Base-by-base conservation (phyloP, 2,888 invertebrate species). In the Netelia virgata region DNA sequence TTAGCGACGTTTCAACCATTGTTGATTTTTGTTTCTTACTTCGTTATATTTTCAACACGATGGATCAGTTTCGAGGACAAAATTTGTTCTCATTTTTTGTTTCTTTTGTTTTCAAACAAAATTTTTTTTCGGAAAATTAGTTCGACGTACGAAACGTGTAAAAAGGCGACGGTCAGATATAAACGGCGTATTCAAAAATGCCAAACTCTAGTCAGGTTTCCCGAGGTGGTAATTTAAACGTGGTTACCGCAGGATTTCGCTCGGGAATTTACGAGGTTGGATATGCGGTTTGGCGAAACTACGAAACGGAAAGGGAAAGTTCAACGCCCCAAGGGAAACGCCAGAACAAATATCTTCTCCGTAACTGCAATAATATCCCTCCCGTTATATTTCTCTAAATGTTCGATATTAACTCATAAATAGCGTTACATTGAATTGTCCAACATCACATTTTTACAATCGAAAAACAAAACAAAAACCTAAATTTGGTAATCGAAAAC, bases 171-270 rank as follows among this genome's bases (percentile, higher is more conserved):
- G 55, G 55, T 53, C 23, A 55, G 23, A 53, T 36, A 20, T 18
- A 18, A 55, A 75, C 11, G 55, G 41, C 5, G 3, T 11, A 66
- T 8, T 66, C 28, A 14, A 66, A 57, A 41, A 64, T 41, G 11
- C 47, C 18, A 43, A 47, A 20, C 18, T 36, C 43, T n/a, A 66
- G 43, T 18, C 66, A 10, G 36, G 14, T 11, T 28, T 28, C 11
- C 28, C n/a, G 10, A 9, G 9, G 55, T 14, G 6, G 28, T 63
- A 50, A 36, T 63, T 63, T 16, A 63, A 74, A 74, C 53, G 63
- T 36, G 28, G 63, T 50, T 63, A 74, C 50, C 8, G 53, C 11
- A 14, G 28, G 18, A 41, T 50, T 50, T 28, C 36, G 53, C 23
- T 11, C 50, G 59, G 8, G 69, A 28, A 2, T 53, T 23, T n/a